phyloP scores from a whole-genome alignment of 2,888 invertebrate genomes.

The Mycalesis mineus region DNA sequence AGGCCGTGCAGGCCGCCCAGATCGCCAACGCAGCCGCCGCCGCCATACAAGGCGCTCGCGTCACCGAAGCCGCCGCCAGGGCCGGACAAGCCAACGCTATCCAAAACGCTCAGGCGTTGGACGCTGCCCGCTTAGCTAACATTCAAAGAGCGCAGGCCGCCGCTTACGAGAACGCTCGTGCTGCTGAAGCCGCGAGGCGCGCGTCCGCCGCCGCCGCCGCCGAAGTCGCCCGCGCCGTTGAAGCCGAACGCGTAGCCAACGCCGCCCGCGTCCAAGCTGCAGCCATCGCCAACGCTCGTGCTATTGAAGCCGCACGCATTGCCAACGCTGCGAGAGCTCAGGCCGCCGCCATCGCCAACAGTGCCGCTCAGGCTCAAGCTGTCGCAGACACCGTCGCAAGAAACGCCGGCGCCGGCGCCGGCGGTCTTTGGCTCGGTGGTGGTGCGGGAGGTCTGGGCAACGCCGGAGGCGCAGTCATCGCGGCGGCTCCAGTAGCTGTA shows the following conservation, averaged over 20 bases:
- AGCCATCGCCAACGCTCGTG: conserved; percentile 65
- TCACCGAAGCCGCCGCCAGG: conserved; percentile 62
- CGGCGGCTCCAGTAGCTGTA: conserved; percentile 28
- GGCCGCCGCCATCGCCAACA: conserved; percentile 53
- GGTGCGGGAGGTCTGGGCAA: conserved; percentile 35
- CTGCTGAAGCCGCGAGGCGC: conserved; percentile 63
- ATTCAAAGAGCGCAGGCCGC: conserved; percentile 69
- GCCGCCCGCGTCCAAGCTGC: conserved; percentile 67
- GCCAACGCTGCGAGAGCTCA: conserved; percentile 59
- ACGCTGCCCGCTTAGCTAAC: conserved; percentile 65
- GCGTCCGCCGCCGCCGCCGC: conserved; percentile 52
- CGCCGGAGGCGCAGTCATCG: conserved; percentile 35
- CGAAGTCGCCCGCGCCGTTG: conserved; percentile 53
- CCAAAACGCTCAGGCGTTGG: conserved; percentile 64
- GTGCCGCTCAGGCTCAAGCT: conserved; percentile 60
- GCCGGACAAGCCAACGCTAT: conserved; percentile 64
- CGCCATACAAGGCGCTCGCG: conserved; percentile 67
- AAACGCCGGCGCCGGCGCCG: conserved; percentile 59
- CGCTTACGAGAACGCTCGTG: conserved; percentile 64
- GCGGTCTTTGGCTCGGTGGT: conserved; percentile 52
- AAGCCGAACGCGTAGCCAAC: conserved; percentile 60
- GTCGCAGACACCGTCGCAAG: conserved; percentile 59
- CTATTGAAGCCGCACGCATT: conserved; percentile 65
- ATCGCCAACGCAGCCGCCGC: conserved; percentile 67
- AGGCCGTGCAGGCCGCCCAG: conserved; percentile 64